A percentile compares a stretch with the other conserved stretches of the same genome.
These are phyloP conservation scores for Heliconius sara DNA, from an alignment of 2,888 invertebrate genomes.

Conservation along the genomic window DNA sequence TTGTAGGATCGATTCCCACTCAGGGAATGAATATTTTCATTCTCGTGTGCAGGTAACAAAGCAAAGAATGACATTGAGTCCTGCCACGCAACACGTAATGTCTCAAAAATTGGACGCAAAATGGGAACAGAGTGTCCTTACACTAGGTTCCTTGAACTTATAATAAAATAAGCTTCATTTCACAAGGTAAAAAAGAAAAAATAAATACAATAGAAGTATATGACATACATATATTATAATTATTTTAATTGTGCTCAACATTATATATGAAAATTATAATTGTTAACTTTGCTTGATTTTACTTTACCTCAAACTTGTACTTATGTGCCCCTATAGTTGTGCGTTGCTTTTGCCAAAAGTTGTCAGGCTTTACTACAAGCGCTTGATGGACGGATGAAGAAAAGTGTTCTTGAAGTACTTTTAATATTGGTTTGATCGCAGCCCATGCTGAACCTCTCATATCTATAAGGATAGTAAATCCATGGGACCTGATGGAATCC, in stretches of 20 bases:
- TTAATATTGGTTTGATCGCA: conserved; percentile 98
- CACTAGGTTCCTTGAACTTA: no score
- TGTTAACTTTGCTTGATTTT: background rate
- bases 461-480: conserved; percentile 98
- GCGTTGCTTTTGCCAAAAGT: conserved; percentile 99
- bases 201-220: no score
- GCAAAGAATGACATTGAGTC: background rate
- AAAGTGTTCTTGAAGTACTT: conserved; percentile 98
- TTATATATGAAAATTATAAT: conserved; percentile 9
- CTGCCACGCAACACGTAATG: no score
- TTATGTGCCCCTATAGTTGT: conserved; percentile 98
- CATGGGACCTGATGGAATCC: conserved; percentile 92
- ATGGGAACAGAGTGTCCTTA: no score
- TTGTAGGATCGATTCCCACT: background rate
- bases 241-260: no score
- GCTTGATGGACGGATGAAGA: conserved; percentile 96
- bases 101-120: no score
- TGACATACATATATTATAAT: no score
- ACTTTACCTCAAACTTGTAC: conserved; percentile 97
- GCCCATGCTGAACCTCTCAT: conserved; percentile 99
- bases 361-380: conserved; percentile 99
- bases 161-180: no score
- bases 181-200: no score
- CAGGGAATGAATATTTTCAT: no score
- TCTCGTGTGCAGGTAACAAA: background rate